phyloP scores from a whole-genome alignment of 2,797 vertebrate genomes.

The Triplophysa yarkandensis region DNA sequence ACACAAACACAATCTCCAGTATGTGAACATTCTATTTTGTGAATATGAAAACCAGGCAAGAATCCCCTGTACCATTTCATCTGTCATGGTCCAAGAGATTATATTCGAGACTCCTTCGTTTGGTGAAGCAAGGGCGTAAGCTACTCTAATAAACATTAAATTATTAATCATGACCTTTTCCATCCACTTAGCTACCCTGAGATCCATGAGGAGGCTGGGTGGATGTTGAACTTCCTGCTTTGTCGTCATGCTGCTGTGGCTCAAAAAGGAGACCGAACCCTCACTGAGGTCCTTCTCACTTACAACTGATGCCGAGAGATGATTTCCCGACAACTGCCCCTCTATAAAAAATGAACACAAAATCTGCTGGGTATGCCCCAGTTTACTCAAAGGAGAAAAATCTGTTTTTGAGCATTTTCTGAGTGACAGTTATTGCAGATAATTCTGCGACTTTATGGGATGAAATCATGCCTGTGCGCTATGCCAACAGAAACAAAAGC shows the following conservation, averaged over 20 bases:
- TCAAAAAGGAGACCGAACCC: conserved; percentile 38
- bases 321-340: conserved; percentile 42
- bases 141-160: conserved; percentile 56
- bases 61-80: background rate
- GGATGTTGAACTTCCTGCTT: conserved; percentile 39
- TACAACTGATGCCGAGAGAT: conserved; percentile 52
- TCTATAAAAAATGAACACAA: conserved; percentile 43
- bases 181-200: conserved; percentile 31
- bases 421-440: conserved; percentile 47
- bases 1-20: no score
- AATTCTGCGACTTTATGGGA: conserved; percentile 36
- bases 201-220: conserved; percentile 19
- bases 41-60: background rate
- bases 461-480: conserved; percentile 46
- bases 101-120: conserved; percentile 15
- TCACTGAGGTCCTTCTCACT: conserved; percentile 40
- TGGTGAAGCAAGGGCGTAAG: conserved; percentile 40
- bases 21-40: background rate
- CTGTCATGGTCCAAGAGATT: background rate
- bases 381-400: conserved; percentile 42
- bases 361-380: conserved; percentile 35
- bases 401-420: conserved; percentile 34
- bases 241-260: conserved; percentile 16
- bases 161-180: conserved; percentile 51
- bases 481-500: conserved; percentile 51